Conservation (phyloP, 1,140 invertebrate genomes). For the Cherax destructor region DNA sequence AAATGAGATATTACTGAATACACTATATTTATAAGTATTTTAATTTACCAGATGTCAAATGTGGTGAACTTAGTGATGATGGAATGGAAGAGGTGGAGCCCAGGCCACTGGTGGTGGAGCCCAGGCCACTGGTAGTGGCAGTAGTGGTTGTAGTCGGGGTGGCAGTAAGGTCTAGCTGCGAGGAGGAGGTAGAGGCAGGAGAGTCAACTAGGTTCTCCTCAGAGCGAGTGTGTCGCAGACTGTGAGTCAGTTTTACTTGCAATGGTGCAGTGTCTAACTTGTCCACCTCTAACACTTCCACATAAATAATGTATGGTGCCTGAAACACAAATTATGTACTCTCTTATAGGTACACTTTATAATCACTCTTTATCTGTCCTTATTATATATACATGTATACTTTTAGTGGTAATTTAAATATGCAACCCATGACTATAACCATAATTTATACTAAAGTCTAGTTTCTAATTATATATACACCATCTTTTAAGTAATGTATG, state of each 20-base stretch:
- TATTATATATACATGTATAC: no score
- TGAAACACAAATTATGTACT: slow-evolving; percentile 73
- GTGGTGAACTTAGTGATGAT: slow-evolving; percentile 71
- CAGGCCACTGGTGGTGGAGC: slow-evolving; percentile 69
- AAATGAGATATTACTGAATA: no score
- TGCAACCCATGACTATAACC: no score
- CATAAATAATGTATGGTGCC: slow-evolving; percentile 98
- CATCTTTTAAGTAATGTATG: no score
- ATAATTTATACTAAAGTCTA: no score
- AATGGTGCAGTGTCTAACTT: slow-evolving; percentile 88
- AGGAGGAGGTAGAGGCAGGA: slow-evolving; percentile 74
- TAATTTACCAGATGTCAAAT: slow-evolving; percentile 63
- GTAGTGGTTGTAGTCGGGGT: slow-evolving; percentile 61
- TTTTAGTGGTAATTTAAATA: no score
- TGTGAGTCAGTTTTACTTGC: slow-evolving; percentile 84
- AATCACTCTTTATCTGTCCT: no score
- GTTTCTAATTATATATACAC: no score
- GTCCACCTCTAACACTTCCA: slow-evolving; percentile 95
- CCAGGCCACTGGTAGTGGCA: slow-evolving; percentile 65
- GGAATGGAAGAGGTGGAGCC: slow-evolving; percentile 71
- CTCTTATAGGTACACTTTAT: no score
- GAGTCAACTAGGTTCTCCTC: slow-evolving; percentile 88
- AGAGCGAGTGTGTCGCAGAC: slow-evolving; percentile 91
- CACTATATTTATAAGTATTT: not conserved
- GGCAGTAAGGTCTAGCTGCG: slow-evolving; percentile 62